These are phyloP conservation scores for Melanchra persicariae DNA, from an alignment of 2,888 invertebrate genomes.

Conservation along the genomic window DNA sequence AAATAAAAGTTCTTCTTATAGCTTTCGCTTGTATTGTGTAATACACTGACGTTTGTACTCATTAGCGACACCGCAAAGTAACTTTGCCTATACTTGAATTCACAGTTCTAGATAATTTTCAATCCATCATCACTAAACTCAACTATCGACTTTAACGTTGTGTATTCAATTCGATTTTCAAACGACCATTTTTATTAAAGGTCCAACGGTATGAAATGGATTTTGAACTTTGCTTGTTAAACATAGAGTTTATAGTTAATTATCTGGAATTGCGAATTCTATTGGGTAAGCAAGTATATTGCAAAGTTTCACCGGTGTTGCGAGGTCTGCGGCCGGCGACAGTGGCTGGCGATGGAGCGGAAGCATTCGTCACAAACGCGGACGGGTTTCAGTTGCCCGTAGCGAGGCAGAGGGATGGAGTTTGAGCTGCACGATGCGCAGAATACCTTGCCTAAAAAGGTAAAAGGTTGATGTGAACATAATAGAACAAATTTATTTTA, in stretches of 20 bases:
- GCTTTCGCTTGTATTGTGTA: not conserved
- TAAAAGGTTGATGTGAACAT: not conserved
- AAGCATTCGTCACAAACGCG: conserved; percentile 98
- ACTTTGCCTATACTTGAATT: not conserved
- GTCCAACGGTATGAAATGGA: not conserved
- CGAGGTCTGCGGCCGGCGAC: conserved; percentile 68
- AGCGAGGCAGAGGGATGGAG: conserved; percentile 97
- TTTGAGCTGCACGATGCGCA: conserved; percentile 98
- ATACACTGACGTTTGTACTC: conserved; percentile 4
- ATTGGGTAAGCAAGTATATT: not conserved
- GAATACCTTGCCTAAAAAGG: conserved; percentile 93
- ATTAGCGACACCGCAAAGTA: not conserved
- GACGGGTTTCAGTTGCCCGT: conserved; percentile 97
- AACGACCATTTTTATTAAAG: not conserved
- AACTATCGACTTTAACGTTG: not conserved
- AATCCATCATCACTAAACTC: not conserved
- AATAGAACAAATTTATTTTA: no score
- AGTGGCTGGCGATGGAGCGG: conserved; percentile 74
- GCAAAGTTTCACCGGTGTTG: conserved; percentile 74
- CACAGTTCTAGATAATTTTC: not conserved
- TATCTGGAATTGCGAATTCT: not conserved
- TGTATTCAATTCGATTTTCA: not conserved
- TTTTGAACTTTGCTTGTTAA: not conserved
- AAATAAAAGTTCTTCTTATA: no score
- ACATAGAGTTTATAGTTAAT: not conserved